Evolutionary conservation across 2,113 vertebrate genomes (phyloP), one percentile per base, ranked within the genome.

Genomic region (Nesogale talazaci): DNA sequence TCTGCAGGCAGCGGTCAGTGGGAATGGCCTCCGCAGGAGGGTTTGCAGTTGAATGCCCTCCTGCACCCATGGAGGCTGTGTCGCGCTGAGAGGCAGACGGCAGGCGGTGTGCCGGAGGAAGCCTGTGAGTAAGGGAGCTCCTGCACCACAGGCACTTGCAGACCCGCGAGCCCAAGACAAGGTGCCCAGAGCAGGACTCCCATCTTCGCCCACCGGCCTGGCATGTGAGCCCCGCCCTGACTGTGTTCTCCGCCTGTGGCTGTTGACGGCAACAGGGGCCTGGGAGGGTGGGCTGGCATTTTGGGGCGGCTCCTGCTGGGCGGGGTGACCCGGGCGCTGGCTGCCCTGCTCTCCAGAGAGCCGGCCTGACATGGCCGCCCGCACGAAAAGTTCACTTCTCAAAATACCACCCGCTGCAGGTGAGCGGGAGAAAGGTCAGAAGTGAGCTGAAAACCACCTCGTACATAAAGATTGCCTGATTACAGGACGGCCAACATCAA

Each of bases 371-470:
- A 56, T 74, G 2, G 87, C 89, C 94, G 92, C 85, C 95, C 89
- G 89, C 36, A 42, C 23, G 95, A 95, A 91, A 95, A 95, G 97
- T 96, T 92, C 97, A 96, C 92, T 94, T 96, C 95, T 96, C 89
- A 93, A 95, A 97, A 96, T 96, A 92, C 70, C 94, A 91, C 92
- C 2, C 2, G 5, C 94, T 63, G 82, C 94, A 92, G 96, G 94
- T 92, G 87, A 92, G 31, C 0, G 63, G 46, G 59, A 93, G 79
- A 94, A 96, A 95, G 97, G 95, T 94, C 97, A 88, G 91, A 29
- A 83, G 91, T n/a, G 42, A 25, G 84, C 3, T 52, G 83, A 20
- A 83, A 94, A 84, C 78, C 81, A 27, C 59, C 82, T 85, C 59
- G 74, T 89, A 91, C 97, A 94, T 88, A 94, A 96, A 93, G 77